Evolutionary conservation across 2,888 invertebrate genomes (phyloP), one percentile per base, ranked within the genome.

Genomic region (Pristionchus entomophagus): DNA sequence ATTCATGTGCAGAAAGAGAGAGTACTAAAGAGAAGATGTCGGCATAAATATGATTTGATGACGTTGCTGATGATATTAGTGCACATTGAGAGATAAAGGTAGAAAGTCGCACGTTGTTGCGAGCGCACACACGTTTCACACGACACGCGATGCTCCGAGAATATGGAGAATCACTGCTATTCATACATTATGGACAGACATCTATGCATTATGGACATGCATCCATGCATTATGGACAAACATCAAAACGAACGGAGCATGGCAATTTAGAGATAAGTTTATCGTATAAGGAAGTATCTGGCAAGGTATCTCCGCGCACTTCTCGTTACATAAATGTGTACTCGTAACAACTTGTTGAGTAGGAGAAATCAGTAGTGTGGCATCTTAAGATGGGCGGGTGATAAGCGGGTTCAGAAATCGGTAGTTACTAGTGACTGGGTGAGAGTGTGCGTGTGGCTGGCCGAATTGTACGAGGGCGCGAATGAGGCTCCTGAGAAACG

Each of bases 381-480:
- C 73, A 73, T 73, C 73, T 73, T 73, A 38, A 73, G 2, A 12
- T 12, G 6, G 45, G 10, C n/a, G n/a, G 14, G n/a, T 41, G 73
- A 29, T 10, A 29, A n/a, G 41, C n/a, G 1, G 0, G 41, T 17
- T 82, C 32, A 84, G 83, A 84, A 84, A 53, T 84, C 65, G 49
- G 83, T 82, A 12, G 82, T 65, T 49, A 84, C 49, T 45, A 65
- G 62, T 32, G 83, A 49, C 10, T 84, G 45, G 19, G 83, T 65
- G 45, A 65, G 45, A 4, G 83, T 84, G 49, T 84, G 83, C n/a
- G 62, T 84, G 38, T 84, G 62, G 22, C 49, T 45, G 17, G 83
- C 49, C 6, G 83, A 84, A 41, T 84, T 49, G 59, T 84, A 84
- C 29, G 83, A 84, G 0, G 82, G 82, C 2, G 49, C 49, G 78